Conservation (phyloP, 1,140 invertebrate genomes). For the Carposina sasakii region DNA sequence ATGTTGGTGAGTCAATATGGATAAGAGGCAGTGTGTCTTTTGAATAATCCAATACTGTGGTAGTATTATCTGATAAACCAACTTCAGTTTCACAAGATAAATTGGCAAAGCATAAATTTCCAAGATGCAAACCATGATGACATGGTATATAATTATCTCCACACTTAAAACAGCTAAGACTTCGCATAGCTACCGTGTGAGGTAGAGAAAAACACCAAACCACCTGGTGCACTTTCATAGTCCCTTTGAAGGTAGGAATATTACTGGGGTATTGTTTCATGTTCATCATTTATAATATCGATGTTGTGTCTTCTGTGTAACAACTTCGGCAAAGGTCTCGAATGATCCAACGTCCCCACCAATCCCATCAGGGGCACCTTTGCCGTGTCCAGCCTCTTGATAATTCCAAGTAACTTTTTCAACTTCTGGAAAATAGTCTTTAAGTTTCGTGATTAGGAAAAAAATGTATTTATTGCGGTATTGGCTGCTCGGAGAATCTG, state of each 20-base stretch:
- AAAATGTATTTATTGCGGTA: constrained; percentile 24
- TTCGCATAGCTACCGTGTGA: constrained; percentile 5
- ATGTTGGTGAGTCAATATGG: no score
- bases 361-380: constrained; percentile 23
- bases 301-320: constrained; percentile 3
- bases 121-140: constrained; percentile 4
- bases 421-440: constrained; percentile 10
- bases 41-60: no score
- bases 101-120: no score
- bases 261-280: constrained; percentile 8
- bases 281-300: neutral
- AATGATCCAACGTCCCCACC: constrained; percentile 16
- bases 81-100: no score
- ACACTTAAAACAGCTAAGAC: constrained; percentile 5
- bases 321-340: constrained; percentile 9
- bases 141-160: neutral
- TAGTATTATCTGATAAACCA: no score
- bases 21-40: no score
- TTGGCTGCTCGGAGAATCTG: constrained; percentile 18
- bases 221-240: constrained; percentile 13
- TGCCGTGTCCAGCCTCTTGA: constrained; percentile 19
- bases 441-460: constrained; percentile 15
- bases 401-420: constrained; percentile 20
- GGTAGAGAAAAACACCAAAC: constrained; percentile 7
- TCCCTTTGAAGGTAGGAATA: constrained; percentile 6